Percentiles rank a stretch among this genome's conserved stretches.
These are phyloP conservation scores for Noctua comes DNA, from an alignment of 2,888 invertebrate genomes.

Conservation along the genomic window DNA sequence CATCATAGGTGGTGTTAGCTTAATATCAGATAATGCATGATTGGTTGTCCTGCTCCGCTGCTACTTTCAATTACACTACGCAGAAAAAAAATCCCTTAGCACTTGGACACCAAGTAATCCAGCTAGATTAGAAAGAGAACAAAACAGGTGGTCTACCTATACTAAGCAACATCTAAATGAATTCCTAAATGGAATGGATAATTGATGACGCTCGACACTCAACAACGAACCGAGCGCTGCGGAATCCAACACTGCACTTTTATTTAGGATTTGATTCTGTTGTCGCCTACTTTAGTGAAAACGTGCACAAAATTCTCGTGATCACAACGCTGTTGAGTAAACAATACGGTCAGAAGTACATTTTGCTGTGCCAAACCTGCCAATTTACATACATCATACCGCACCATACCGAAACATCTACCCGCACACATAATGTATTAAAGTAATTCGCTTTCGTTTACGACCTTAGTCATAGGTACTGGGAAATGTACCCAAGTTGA, in stretches of 20 bases:
- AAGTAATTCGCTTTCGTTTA: conserved; percentile 20
- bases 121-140: not conserved
- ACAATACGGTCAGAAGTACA: not conserved
- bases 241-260: no score
- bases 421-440: not conserved
- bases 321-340: not conserved
- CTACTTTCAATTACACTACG: no score
- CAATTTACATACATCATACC: no score
- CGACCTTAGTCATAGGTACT: not conserved
- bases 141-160: not conserved
- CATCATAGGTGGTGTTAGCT: no score
- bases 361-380: no score
- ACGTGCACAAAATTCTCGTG: not conserved
- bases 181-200: not conserved
- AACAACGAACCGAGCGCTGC: not conserved
- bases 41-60: no score
- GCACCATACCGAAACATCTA: no score
- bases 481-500: conserved; percentile 1
- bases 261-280: not conserved
- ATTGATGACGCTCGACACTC: no score
- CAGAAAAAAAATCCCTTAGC: not conserved
- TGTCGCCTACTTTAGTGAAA: not conserved
- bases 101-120: not conserved
- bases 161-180: not conserved
- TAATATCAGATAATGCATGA: no score